A percentile compares a stretch with the other conserved stretches of the same genome.
These are phyloP conservation scores for Phorcus lineatus DNA, from an alignment of 2,888 invertebrate species.

Conservation along the genomic window DNA sequence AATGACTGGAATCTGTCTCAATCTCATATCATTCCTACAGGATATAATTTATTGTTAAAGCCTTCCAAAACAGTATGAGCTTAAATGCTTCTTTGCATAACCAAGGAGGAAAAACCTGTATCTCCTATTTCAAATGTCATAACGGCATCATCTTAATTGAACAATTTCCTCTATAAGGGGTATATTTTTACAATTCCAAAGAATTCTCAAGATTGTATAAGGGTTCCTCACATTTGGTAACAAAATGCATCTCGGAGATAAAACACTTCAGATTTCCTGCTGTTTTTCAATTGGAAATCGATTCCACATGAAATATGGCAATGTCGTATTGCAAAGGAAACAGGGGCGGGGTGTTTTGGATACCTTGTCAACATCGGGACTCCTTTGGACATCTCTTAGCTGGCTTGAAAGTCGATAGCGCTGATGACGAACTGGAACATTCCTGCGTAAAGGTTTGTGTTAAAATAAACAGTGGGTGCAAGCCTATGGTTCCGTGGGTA, in stretches of 20 bases:
- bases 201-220: not conserved
- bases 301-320: not conserved
- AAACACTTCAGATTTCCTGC: not conserved
- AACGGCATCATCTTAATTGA: no score
- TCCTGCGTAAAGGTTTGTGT: not conserved
- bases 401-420: not conserved
- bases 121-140: no score
- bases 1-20: no score
- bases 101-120: no score
- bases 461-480: not conserved
- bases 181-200: not conserved
- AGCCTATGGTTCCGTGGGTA: not conserved
- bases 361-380: not conserved
- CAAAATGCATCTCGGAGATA: not conserved
- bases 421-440: not conserved
- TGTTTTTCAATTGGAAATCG: not conserved
- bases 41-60: no score
- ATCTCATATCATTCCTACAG: no score
- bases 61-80: no score
- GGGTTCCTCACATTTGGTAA: not conserved
- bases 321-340: not conserved
- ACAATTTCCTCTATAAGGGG: no score
- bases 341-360: slow-evolving; percentile 3
- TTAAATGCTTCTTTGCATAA: no score
- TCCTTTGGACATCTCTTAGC: not conserved